Evolutionary conservation across 2,888 invertebrate genomes (phyloP), one percentile per base, ranked within the genome.

Genomic region (Rotaria socialis): DNA sequence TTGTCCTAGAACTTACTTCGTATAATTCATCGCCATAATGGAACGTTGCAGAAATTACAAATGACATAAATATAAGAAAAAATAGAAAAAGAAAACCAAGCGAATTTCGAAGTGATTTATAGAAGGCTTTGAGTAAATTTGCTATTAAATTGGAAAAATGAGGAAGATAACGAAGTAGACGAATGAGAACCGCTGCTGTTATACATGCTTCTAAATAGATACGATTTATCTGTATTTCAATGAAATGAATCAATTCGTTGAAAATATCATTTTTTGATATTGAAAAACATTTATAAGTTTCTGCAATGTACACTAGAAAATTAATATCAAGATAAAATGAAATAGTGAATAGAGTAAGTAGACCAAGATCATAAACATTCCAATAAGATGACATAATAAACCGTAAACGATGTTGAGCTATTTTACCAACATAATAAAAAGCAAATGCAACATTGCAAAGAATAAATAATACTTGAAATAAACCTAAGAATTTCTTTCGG

Each of bases 1-100:
- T 52, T 52, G 52, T 16, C 11, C 14, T 52, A 7, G 2, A 22
- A 22, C 19, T 5, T 67, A 67, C 67, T 80, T 80, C 80, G 11
- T 80, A 80, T n/a, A 80, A 47, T 80, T 80, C 80, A 47, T 43
- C 24, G 10, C 80, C 80, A 47, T 80, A 80, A 80, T 80, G 47
- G 19, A 80, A 80, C 6, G 80, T 80, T 10, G 47, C 43, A 47
- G 47, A 80, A 2, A 80, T 22, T 0, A 80, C 80, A 47, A 80
- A 80, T 11, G 80, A 80, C 47, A 80, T 47, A 10, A 80, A 80
- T 19, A 80, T 47, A 24, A 80, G 43, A n/a, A 43, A 47, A 19
- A 80, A 80, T 24, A 80, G 24, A 11, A 80, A n/a, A 47, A 80
- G 47, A 80, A 80, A 80, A 47, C 80, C 80, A 47, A 80, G 16